Base-by-base conservation (phyloP, 2,797 vertebrate genomes). In the Tadarida brasiliensis region DNA sequence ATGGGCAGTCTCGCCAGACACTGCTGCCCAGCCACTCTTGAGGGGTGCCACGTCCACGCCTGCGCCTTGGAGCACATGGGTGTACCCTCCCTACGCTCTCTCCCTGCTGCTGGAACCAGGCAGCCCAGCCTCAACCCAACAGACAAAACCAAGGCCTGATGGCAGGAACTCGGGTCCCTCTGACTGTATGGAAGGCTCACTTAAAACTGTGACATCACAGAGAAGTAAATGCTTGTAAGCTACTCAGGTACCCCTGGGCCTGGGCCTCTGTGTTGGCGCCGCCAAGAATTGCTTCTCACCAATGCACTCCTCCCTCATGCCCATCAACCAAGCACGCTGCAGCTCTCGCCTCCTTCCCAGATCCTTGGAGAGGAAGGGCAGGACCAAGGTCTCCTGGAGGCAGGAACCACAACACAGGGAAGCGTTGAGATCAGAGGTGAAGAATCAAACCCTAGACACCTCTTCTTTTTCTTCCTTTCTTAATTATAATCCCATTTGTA, bases 401-500 rank as follows among this genome's bases (percentile, higher is more conserved):
- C 73, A 77, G 83, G 78, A 57, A n/a, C 44, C 83, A n/a, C 15
- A 20, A 30, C 35, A 26, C 0, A 67, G 73, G 57, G 54, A 47
- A 68, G 28, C 28, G 0, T 33, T 57, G 39, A 59, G 90, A 90
- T 44, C 19, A 71, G 19, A 73, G 17, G 88, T 39, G n/a, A 76
- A 91, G 87, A 80, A 96, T 95, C 65, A 96, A 85, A 59, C 92
- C 82, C 91, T 70, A 57, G 87, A 87, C 2, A 2, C 92, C 92
- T 98, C 91, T 97, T 92, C 3, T 73, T 24, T 39, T 61, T 89
- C 73, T 78, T 77, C 86, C 82, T 94, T 94, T 80, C 94, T 96
- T 98, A 98, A 98, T 98, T 98, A 98, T 94, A 89, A 98, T 96
- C 97, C 96, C 92, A 92, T 97, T 97, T 96, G 94, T 85, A 92